phyloP scores from a whole-genome alignment of 2,113 vertebrate species.

The Calidris pugnax region DNA sequence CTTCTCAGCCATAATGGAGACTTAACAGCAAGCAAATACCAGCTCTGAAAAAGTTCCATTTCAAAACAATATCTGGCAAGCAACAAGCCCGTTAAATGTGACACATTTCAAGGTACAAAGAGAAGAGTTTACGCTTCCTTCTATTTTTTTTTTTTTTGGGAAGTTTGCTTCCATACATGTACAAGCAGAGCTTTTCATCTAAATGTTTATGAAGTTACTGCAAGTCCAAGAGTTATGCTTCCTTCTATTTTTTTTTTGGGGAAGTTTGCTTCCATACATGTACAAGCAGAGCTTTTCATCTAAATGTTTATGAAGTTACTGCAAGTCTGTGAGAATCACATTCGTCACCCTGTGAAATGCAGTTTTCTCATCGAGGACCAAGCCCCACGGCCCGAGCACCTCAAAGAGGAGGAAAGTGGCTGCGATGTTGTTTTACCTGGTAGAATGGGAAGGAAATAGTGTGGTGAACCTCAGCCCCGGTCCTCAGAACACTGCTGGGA shows the following conservation, averaged over 20 bases:
- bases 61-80: not conserved
- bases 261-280: not conserved
- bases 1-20: not conserved
- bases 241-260: not conserved
- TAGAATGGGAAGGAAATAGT: rapidly evolving
- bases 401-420: not conserved
- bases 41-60: not conserved
- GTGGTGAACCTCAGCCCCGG: not conserved
- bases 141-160: not conserved
- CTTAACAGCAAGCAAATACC: not conserved
- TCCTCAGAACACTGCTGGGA: not conserved
- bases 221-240: not conserved
- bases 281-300: not conserved
- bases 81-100: not conserved
- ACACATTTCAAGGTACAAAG: not conserved
- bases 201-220: not conserved
- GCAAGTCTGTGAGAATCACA: not conserved
- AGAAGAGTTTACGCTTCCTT: not conserved
- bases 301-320: not conserved
- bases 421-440: not conserved
- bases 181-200: not conserved
- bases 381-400: not conserved
- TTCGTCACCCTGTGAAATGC: not conserved
- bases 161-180: not conserved
- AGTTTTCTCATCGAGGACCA: not conserved